A percentile compares a stretch with the other conserved stretches of the same genome.
Conservation (phyloP, 1,140 invertebrate species). For the Drosophila simulans region DNA sequence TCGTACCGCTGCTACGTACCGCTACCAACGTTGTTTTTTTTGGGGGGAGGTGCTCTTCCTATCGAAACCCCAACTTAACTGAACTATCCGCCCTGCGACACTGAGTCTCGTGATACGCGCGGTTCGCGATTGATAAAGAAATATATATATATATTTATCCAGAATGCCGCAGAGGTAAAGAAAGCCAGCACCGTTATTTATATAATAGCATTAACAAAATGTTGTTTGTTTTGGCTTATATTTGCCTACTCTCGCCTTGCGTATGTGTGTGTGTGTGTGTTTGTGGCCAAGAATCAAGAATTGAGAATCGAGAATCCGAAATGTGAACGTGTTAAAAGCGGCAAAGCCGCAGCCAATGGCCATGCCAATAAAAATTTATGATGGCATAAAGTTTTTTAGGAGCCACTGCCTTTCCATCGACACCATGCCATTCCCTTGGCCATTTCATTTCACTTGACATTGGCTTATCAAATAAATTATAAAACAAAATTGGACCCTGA, state of each 20-base stretch:
- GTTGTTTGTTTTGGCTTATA: conserved; percentile 70
- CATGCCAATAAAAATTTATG: conserved; percentile 75
- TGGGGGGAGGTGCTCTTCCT: background rate
- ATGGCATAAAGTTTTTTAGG: conserved; percentile 56
- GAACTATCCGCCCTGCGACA: conserved; percentile 18
- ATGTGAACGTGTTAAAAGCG: conserved; percentile 66
- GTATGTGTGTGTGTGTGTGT: conserved; percentile 7
- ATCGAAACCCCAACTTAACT: no score
- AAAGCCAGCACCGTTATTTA: conserved; percentile 64
- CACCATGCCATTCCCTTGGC: conserved; percentile 6
- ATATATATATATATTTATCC: background rate
- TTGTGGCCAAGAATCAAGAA: conserved; percentile 19
- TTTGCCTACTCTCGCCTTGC: background rate
- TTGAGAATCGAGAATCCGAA: conserved; percentile 32
- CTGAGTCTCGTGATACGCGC: conserved; percentile 55
- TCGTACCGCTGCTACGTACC: conserved; percentile 18
- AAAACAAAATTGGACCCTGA: conserved; percentile 56
- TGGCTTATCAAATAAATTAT: conserved; percentile 72
- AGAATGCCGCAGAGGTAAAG: conserved; percentile 74
- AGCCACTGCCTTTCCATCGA: conserved; percentile 17
- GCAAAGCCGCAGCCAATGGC: conserved; percentile 41
- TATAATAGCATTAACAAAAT: conserved; percentile 37
- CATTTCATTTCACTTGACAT: conserved; percentile 61
- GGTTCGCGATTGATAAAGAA: conserved; percentile 67
- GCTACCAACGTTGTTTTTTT: background rate